Evolutionary conservation across 2,888 invertebrate genomes (phyloP).

Genomic region (Machimus atricapillus): DNA sequence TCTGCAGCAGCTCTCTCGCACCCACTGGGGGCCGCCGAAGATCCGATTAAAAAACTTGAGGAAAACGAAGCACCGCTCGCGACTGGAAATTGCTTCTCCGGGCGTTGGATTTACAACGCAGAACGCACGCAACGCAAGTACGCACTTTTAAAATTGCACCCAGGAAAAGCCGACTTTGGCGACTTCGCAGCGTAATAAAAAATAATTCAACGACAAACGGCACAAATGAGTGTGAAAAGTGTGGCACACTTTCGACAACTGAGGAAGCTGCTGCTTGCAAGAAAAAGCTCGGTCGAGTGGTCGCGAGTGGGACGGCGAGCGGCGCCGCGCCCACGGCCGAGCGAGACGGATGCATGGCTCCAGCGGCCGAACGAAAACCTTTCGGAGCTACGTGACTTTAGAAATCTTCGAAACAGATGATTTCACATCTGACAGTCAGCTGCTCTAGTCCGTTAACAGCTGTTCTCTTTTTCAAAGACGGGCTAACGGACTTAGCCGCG

Average conservation of each 20-base stretch:
- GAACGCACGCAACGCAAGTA: not conserved
- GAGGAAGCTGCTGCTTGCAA: not conserved
- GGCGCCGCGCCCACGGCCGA: not conserved
- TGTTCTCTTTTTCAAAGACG: not conserved
- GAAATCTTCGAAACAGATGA: not conserved
- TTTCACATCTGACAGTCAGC: not conserved
- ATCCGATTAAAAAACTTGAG: not conserved
- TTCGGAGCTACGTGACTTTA: not conserved
- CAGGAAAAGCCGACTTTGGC: not conserved
- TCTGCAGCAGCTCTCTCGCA: not conserved
- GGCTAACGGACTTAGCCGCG: not conserved
- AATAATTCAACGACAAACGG: not conserved
- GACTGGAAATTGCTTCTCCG: not conserved
- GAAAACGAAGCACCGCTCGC: not conserved
- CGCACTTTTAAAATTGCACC: not conserved
- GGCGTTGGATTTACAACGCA: not conserved
- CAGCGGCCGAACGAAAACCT: not conserved
- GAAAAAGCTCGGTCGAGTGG: not conserved
- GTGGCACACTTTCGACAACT: not conserved
- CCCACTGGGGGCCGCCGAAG: not conserved
- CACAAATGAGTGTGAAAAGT: not conserved
- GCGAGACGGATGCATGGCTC: not conserved
- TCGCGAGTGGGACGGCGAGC: not conserved
- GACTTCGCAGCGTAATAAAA: not conserved
- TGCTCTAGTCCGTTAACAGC: not conserved